These are phyloP conservation scores for Tetraodon nigroviridis DNA, from an alignment of 2,113 vertebrate species.

Conservation along the genomic window DNA sequence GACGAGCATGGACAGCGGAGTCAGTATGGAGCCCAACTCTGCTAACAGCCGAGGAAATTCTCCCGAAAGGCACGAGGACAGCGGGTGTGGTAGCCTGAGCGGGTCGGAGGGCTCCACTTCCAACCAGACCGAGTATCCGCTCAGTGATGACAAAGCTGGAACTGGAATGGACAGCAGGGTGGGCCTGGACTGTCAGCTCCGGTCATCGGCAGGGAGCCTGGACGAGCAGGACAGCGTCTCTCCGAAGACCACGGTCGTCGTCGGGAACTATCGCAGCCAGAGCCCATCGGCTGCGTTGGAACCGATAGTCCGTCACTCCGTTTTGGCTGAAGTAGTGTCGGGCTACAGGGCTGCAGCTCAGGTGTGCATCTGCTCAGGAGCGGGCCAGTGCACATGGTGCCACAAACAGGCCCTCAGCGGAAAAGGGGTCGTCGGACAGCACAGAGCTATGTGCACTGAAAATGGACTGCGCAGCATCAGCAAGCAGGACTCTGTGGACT, in stretches of 20 bases:
- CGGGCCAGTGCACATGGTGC: constrained; percentile 66
- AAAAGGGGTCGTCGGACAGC: constrained; percentile 18
- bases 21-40: constrained; percentile 48
- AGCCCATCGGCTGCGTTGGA: constrained; percentile 33
- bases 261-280: constrained; percentile 59
- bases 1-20: constrained; percentile 68
- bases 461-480: constrained; percentile 5
- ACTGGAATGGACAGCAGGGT: constrained; percentile 55
- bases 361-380: constrained; percentile 61
- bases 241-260: constrained; percentile 8
- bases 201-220: constrained; percentile 33
- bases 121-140: constrained; percentile 35
- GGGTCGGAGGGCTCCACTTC: constrained; percentile 50
- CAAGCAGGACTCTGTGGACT: constrained; percentile 20
- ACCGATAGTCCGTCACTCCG: constrained; percentile 23
- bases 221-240: constrained; percentile 36
- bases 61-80: constrained; percentile 61
- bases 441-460: constrained; percentile 9
- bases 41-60: background rate
- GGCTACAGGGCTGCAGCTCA: constrained; percentile 64
- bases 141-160: background rate
- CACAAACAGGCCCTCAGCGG: constrained; percentile 25
- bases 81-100: constrained; percentile 69
- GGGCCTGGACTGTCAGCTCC: constrained; percentile 39
- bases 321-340: constrained; percentile 43